Percentiles rank a stretch among this genome's conserved stretches.
Evolutionary conservation across 2,888 invertebrate species (phyloP).

Genomic region (Falcaria lacertinaria): DNA sequence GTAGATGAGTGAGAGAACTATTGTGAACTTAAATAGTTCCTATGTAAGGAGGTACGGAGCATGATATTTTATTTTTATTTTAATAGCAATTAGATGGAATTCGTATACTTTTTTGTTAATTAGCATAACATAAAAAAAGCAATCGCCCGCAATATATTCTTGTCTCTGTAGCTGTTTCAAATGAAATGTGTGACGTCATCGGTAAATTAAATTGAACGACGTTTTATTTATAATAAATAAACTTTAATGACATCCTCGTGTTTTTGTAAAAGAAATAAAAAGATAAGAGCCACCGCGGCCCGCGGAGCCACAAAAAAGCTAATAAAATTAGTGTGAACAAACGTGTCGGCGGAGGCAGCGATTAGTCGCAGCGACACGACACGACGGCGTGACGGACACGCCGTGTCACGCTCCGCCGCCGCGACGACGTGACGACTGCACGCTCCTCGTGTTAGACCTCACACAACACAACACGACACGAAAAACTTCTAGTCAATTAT

Average conservation of each 20-base stretch:
- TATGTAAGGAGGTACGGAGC: too few relatives aligned
- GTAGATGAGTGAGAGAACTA: too few relatives aligned
- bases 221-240: neutral
- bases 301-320: slow-evolving; percentile 10
- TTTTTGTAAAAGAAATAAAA: neutral
- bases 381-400: slow-evolving; percentile 11
- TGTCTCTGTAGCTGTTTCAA: neutral
- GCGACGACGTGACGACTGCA: neutral
- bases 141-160: neutral
- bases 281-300: neutral
- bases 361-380: slow-evolving; percentile 4
- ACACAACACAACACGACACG: neutral
- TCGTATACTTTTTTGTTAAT: too few relatives aligned
- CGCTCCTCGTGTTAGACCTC: neutral
- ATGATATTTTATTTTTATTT: too few relatives aligned
- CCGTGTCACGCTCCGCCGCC: slow-evolving; percentile 11
- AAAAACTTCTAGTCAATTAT: neutral
- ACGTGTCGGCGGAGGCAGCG: slow-evolving; percentile 10
- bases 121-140: neutral
- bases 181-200: neutral
- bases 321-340: slow-evolving; percentile 5
- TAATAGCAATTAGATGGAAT: too few relatives aligned
- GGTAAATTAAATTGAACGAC: neutral
- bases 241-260: neutral
- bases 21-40: too few relatives aligned